phyloP scores from a whole-genome alignment of 2,797 vertebrate species.

The Falco rusticolus region DNA sequence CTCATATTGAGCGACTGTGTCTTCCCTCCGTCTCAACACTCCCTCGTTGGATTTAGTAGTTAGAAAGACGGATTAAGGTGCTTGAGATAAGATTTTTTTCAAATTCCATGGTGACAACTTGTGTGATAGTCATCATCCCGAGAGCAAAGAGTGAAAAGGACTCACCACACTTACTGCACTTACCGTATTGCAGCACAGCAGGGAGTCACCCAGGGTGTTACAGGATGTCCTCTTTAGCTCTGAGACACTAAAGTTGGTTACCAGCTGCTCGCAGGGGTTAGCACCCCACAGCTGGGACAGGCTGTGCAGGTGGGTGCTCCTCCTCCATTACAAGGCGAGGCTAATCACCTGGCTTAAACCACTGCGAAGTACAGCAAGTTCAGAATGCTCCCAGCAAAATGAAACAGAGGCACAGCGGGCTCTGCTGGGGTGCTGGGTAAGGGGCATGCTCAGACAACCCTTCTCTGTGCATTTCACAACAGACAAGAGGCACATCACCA shows the following conservation, averaged over 20 bases:
- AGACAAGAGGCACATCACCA: fast-evolving
- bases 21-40: not conserved
- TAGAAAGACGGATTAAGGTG: not conserved
- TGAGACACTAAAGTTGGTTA: not conserved
- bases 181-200: no score
- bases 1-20: no score
- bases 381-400: not conserved
- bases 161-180: no score
- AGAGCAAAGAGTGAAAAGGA: not conserved
- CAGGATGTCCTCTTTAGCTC: not conserved
- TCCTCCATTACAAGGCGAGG: not conserved
- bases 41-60: not conserved
- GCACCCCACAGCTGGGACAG: fast-evolving
- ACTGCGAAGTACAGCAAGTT: not conserved
- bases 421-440: not conserved
- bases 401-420: no score
- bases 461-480: not conserved
- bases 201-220: not conserved
- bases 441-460: not conserved
- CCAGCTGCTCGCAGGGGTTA: not conserved
- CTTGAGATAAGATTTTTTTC: not conserved
- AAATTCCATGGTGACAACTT: not conserved
- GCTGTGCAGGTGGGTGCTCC: not conserved
- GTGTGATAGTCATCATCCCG: not conserved
- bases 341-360: not conserved